Percentiles rank a stretch among this genome's conserved stretches.
Conservation (phyloP, 2,797 vertebrate species). For the Gila robusta region DNA sequence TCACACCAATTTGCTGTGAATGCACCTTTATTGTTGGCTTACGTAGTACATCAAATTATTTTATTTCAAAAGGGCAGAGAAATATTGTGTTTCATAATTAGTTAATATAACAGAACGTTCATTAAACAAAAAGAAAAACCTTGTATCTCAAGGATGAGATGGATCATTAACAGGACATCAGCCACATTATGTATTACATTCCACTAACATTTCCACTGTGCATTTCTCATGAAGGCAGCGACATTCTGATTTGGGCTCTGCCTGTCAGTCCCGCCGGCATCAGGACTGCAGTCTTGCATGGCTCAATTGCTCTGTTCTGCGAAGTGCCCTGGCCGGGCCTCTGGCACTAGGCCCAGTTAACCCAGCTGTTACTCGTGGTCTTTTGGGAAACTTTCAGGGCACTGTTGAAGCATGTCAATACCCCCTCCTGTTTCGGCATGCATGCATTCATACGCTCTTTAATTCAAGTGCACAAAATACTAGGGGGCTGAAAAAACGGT, state of each 20-base stretch:
- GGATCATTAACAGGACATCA: not conserved
- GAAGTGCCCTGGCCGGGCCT: slow-evolving; percentile 31
- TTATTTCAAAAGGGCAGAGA: not conserved
- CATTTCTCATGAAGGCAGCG: slow-evolving; percentile 60
- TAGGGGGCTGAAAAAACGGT: slow-evolving; percentile 4
- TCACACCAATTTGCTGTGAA: not conserved
- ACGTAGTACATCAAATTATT: not conserved
- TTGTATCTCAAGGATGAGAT: not conserved
- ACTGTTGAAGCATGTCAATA: slow-evolving; percentile 37
- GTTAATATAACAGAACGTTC: not conserved
- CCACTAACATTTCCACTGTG: not conserved
- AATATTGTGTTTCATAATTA: not conserved
- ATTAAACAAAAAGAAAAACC: not conserved
- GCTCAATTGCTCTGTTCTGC: slow-evolving; percentile 38
- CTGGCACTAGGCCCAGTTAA: slow-evolving; percentile 53
- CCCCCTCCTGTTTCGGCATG: slow-evolving; percentile 22
- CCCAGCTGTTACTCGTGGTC: slow-evolving; percentile 57
- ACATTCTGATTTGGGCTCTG: slow-evolving; percentile 55
- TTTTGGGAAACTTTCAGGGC: slow-evolving; percentile 42
- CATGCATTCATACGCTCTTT: slow-evolving; percentile 41
- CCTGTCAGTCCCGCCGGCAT: slow-evolving; percentile 55
- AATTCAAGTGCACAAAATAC: slow-evolving; percentile 40
- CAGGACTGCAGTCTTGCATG: slow-evolving; percentile 49
- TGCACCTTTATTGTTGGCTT: not conserved
- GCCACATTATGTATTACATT: not conserved